Evolutionary conservation across 2,888 invertebrate species (phyloP), one percentile per base, ranked within the genome.

Genomic region (Amblyteles armatorius): DNA sequence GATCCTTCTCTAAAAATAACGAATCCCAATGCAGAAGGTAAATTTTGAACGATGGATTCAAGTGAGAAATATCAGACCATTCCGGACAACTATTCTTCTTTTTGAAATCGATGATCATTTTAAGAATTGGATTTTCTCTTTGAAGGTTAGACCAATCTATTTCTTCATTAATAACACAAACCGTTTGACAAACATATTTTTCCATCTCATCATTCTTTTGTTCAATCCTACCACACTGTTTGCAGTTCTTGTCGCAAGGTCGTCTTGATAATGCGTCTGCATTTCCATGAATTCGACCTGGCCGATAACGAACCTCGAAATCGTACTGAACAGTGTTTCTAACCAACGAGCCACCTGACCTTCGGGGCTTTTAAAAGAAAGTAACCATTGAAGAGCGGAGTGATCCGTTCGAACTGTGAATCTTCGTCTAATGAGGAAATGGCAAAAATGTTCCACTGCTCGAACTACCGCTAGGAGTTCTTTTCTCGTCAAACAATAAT

Each of bases 311-410:
- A 5, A 90, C 87, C 29, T 55, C 22, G 19, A 90, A 91, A 44
- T 92, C 87, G 76, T 88, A 91, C 40, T 88, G 86, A 48, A 89
- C 2, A 92, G 85, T 50, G 86, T 74, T 79, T 92, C 89, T 3
- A 92, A 69, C 91, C 91, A 93, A 76, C 91, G 85, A 13, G 91
- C 92, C 2, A 92, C 79, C 71, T 93, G 91, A 9, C 91, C 92
- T 79, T 92, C 91, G 0, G 91, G 90, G 73, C 90, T 89, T 69
- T 90, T 89, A 52, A 92, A 90, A 29, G 89, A 88, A 36, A 91
- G 80, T 1, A 92, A 84, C 91, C 91, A 93, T 69, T 88, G 88
- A 4, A 92, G 76, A 0, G 91, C 87, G 3, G 90, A 90, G 84
- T 92, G 91, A 68, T 92, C 90, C 0, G 92, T 92, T 26, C 90